phyloP scores from a whole-genome alignment of 2,797 vertebrate genomes.

The Peromyscus attwateri region DNA sequence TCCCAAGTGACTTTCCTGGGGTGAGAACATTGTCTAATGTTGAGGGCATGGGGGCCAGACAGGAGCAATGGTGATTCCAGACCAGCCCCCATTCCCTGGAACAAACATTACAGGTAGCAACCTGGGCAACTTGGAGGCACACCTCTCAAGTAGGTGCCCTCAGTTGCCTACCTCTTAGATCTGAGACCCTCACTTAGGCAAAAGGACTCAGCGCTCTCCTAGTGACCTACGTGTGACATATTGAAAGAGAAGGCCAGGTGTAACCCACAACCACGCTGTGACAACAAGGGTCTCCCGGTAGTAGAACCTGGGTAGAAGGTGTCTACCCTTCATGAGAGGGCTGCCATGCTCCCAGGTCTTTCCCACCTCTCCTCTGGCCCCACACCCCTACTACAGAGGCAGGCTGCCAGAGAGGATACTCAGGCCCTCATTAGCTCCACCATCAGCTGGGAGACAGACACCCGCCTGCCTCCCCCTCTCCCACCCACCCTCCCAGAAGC shows the following conservation, averaged over 20 bases:
- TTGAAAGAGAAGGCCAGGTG: neutral
- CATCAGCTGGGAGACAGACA: neutral
- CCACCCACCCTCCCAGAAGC: conserved; percentile 49
- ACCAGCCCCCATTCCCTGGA: neutral
- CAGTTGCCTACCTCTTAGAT: neutral
- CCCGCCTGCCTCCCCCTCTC: neutral
- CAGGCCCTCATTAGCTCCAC: neutral
- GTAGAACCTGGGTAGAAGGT: neutral
- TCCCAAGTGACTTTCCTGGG: neutral
- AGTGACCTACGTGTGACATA: neutral
- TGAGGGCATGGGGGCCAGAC: neutral
- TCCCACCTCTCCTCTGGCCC: neutral
- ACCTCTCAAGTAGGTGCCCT: neutral
- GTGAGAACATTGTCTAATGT: neutral
- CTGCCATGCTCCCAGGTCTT: neutral
- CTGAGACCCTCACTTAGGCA: neutral
- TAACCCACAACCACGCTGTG: no score
- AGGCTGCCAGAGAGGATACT: neutral
- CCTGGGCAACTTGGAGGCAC: neutral
- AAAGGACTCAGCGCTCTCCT: neutral
- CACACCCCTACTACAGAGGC: neutral
- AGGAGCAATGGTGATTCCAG: neutral
- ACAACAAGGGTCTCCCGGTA: neutral
- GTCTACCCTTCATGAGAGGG: neutral
- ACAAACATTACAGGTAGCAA: neutral